Base-by-base conservation (phyloP, 1,140 invertebrate species). In the Saccostrea echinata region DNA sequence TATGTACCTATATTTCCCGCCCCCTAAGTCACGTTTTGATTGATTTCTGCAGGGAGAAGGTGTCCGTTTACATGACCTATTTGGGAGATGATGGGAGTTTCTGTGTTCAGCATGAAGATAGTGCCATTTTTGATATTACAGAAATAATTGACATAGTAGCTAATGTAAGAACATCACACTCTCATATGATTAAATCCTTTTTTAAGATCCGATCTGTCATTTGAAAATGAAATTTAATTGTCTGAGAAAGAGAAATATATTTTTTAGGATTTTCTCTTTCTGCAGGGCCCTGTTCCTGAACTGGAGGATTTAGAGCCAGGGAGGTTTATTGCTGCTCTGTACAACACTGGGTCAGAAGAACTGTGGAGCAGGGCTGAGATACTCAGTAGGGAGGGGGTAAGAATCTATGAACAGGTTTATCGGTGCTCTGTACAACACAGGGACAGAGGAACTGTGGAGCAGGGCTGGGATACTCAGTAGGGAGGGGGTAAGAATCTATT, bases 321-420 rank as follows among this genome's bases (percentile, higher is more conserved):
- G 11, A 51, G 64, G 18, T 86, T 84, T 86, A 43, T 86, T n/a
- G 88, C 85, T 16, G 84, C 88, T 3, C 33, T 86, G 27, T 88
- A 88, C 55, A 84, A 68, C 24, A 30, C 84, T 27, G 84, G 53
- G 21, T 33, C 68, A 33, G 68, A 76, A 27, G 27, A 30, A 30
- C 68, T 76, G 30, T 88, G 88, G 88, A 84, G 81, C 81, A 53
- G 88, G 21, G 88, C 88, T 0, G 88, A 88, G 53, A 80, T 88
- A 16, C 1, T 88, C 18, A 71, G 61, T 52, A 80, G 53, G 52
- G 71, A 86, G 18, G 85, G 85, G n/a, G 85, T 86, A 55, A 86
- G 85, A 51, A 18, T 27, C 0, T 24, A 24, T 24, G 11, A 27
- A 68, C 8, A 51, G 64, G 18, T 86, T 84, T 86, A 43, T 86